phyloP scores from a whole-genome alignment of 2,797 vertebrate genomes.

The Steatocranus sp. region DNA sequence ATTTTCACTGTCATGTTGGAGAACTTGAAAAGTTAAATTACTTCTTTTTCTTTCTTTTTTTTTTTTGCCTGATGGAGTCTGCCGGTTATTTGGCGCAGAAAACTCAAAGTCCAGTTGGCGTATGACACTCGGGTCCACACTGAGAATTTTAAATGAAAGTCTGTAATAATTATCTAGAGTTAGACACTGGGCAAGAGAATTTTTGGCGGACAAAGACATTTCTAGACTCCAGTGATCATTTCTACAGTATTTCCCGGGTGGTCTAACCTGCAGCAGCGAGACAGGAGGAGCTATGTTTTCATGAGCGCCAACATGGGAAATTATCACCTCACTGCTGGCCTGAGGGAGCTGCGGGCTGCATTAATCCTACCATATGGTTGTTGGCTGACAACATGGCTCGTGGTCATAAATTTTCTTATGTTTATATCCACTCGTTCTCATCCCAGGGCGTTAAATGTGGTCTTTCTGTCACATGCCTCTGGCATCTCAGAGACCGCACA shows the following conservation, averaged over 20 bases:
- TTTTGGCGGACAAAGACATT: background rate
- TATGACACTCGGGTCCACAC: background rate
- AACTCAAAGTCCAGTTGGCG: background rate
- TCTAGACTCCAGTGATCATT: background rate
- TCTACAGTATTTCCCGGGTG: conserved; percentile 28
- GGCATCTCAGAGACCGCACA: background rate
- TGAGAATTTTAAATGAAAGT: background rate
- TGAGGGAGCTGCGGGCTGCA: background rate
- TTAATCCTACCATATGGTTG: background rate
- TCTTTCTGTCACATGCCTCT: background rate
- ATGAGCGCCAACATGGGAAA: conserved; percentile 23
- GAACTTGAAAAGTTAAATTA: background rate
- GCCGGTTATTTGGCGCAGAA: background rate
- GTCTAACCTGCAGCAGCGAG: conserved; percentile 34
- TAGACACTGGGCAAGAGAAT: conserved; percentile 3
- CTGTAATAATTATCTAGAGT: conserved; percentile 47
- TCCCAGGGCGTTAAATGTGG: background rate
- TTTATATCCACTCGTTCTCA: accelerated
- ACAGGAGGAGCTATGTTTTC: conserved; percentile 18
- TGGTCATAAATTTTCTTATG: background rate
- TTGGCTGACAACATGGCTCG: background rate
- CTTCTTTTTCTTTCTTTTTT: background rate
- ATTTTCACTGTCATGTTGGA: background rate
- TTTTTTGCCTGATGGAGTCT: background rate
- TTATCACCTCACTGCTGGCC: background rate